A percentile compares a stretch with the other conserved stretches of the same genome.
Evolutionary conservation across 1,140 invertebrate genomes (phyloP).

Genomic region (Pachyrhynchus sulphureomaculatus): DNA sequence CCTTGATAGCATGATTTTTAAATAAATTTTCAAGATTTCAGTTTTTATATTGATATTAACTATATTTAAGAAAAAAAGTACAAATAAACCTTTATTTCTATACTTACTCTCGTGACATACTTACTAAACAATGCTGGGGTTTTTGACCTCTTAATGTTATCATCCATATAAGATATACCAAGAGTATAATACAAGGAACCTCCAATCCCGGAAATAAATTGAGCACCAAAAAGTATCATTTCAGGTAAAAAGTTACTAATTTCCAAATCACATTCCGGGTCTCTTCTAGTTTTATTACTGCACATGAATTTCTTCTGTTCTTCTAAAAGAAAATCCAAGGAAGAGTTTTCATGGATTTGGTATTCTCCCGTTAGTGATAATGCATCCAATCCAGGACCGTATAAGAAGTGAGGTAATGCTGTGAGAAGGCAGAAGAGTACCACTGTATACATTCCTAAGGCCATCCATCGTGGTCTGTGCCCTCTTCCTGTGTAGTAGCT

Average conservation of each 20-base stretch:
- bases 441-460: slow-evolving; percentile 68
- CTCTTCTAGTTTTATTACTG: slow-evolving; percentile 27
- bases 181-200: slow-evolving; percentile 66
- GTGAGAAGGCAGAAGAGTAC: slow-evolving; percentile 69
- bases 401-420: slow-evolving; percentile 71
- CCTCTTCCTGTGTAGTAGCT: slow-evolving; percentile 68
- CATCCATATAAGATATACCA: slow-evolving; percentile 71
- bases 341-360: slow-evolving; percentile 51
- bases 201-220: slow-evolving; percentile 67
- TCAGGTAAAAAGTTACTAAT: slow-evolving; percentile 62
- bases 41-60: no score
- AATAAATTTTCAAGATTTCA: no score
- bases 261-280: slow-evolving; percentile 56
- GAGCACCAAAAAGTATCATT: slow-evolving; percentile 62
- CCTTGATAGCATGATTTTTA: no score
- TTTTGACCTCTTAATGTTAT: slow-evolving; percentile 70
- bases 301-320: slow-evolving; percentile 52
- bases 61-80: no score
- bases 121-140: slow-evolving; percentile 66
- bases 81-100: no score
- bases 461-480: slow-evolving; percentile 72
- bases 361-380: slow-evolving; percentile 65
- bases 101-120: slow-evolving; percentile 38
- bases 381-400: slow-evolving; percentile 69
- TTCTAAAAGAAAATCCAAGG: slow-evolving; percentile 46